These are phyloP conservation scores for Pedetes capensis DNA, from an alignment of 2,113 vertebrate species.

Conservation along the genomic window DNA sequence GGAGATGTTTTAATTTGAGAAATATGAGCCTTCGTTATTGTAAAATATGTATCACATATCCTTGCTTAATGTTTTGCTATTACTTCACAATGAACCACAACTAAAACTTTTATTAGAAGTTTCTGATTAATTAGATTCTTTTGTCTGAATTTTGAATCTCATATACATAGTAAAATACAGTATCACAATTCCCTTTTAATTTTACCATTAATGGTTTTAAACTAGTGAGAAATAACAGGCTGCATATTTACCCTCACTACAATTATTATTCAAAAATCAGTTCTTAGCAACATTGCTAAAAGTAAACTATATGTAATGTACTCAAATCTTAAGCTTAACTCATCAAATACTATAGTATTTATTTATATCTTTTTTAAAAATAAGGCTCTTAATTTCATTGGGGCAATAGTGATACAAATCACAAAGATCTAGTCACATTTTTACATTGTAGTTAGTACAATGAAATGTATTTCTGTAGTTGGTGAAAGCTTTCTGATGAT, in stretches of 20 bases:
- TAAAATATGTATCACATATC: background rate
- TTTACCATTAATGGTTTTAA: background rate
- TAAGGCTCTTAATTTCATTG: background rate
- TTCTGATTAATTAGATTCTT: background rate
- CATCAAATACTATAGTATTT: background rate
- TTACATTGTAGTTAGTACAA: background rate
- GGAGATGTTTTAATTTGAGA: background rate
- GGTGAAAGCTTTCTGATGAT: background rate
- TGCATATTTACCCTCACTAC: background rate
- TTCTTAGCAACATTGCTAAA: background rate
- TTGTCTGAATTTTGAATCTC: background rate
- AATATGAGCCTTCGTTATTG: background rate
- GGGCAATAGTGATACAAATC: background rate
- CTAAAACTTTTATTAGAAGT: background rate
- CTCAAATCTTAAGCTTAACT: background rate
- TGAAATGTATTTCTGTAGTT: background rate
- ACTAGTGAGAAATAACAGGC: background rate
- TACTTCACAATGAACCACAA: background rate
- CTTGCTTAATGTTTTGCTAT: background rate
- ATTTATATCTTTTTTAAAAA: background rate
- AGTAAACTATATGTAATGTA: background rate
- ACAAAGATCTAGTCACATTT: background rate
- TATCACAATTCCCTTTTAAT: background rate
- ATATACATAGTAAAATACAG: background rate
- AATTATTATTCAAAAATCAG: background rate